These are phyloP conservation scores for Sternarchorhynchus goeldii DNA, from an alignment of 2,797 vertebrate species.

Conservation along the genomic window DNA sequence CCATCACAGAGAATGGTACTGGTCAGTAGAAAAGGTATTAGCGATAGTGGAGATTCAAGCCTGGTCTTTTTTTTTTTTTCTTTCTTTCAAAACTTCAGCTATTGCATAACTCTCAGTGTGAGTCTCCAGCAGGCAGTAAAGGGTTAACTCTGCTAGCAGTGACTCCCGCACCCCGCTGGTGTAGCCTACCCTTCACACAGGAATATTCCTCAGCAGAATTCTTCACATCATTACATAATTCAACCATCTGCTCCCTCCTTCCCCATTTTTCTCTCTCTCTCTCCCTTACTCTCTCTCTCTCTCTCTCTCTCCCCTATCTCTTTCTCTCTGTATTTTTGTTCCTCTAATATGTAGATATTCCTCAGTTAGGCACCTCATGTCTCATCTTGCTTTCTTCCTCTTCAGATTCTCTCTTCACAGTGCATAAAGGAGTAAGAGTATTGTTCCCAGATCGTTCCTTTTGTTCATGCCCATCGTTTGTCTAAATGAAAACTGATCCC, in stretches of 20 bases:
- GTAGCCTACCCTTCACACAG: slow-evolving; percentile 43
- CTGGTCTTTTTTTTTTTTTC: too few relatives aligned
- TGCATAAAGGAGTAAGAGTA: not conserved
- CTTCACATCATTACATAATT: slow-evolving; percentile 55
- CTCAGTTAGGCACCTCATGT: slow-evolving; percentile 15
- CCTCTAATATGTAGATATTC: slow-evolving; percentile 22
- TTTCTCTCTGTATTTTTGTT: slow-evolving; percentile 23
- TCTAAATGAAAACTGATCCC: not conserved
- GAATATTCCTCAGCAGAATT: slow-evolving; percentile 54
- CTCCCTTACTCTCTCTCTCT: slow-evolving; percentile 5
- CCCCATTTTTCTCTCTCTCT: slow-evolving; percentile 31
- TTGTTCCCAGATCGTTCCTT: not conserved
- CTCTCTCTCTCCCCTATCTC: slow-evolving; percentile 7
- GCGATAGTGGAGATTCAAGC: too few relatives aligned
- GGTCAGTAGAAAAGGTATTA: too few relatives aligned
- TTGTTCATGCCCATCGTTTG: not conserved
- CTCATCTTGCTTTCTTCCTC: slow-evolving; percentile 21
- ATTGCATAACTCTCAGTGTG: slow-evolving; percentile 5
- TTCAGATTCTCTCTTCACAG: slow-evolving; percentile 5
- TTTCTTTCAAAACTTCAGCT: not conserved
- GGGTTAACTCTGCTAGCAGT: slow-evolving; percentile 40
- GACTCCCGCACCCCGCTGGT: slow-evolving; percentile 34
- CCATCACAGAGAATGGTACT: too few relatives aligned
- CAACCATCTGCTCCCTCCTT: slow-evolving; percentile 53
- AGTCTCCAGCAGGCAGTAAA: slow-evolving; percentile 28